These are phyloP conservation scores for Eurosta solidaginis DNA, from an alignment of 1,140 invertebrate species.

Conservation along the genomic window DNA sequence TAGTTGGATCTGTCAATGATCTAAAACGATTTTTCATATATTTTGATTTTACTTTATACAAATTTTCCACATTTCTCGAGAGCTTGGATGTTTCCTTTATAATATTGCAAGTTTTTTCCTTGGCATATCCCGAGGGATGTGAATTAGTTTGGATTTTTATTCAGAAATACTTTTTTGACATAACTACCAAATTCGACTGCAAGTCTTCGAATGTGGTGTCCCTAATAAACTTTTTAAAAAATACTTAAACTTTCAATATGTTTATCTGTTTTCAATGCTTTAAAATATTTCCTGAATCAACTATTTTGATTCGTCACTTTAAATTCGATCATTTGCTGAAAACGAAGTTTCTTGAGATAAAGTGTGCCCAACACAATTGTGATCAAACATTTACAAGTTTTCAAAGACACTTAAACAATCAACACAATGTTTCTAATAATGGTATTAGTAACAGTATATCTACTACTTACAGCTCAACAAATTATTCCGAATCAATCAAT, in stretches of 20 bases:
- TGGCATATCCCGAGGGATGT: not conserved
- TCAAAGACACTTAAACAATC: not conserved
- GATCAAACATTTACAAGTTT: slow-evolving; percentile 24
- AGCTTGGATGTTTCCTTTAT: not conserved
- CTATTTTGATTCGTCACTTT: too few species aligned
- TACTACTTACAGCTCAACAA: not conserved
- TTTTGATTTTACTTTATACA: not conserved
- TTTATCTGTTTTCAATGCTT: not conserved
- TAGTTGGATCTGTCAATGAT: not conserved
- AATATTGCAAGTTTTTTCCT: not conserved
- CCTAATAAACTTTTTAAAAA: not conserved
- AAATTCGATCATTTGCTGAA: not conserved
- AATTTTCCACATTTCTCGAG: not conserved
- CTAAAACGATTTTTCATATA: not conserved
- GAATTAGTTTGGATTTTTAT: not conserved
- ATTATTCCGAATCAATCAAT: not conserved
- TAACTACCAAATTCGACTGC: not conserved
- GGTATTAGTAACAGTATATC: not conserved
- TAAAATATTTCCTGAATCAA: not conserved
- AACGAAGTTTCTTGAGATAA: not conserved
- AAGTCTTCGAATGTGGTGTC: not conserved
- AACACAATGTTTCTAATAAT: not conserved
- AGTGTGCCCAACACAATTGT: not conserved
- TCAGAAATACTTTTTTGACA: not conserved
- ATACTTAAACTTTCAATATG: not conserved